Evolutionary conservation across 2,888 invertebrate species (phyloP), one percentile per base, ranked within the genome.

Genomic region (Lordiphosa andalusiaca): DNA sequence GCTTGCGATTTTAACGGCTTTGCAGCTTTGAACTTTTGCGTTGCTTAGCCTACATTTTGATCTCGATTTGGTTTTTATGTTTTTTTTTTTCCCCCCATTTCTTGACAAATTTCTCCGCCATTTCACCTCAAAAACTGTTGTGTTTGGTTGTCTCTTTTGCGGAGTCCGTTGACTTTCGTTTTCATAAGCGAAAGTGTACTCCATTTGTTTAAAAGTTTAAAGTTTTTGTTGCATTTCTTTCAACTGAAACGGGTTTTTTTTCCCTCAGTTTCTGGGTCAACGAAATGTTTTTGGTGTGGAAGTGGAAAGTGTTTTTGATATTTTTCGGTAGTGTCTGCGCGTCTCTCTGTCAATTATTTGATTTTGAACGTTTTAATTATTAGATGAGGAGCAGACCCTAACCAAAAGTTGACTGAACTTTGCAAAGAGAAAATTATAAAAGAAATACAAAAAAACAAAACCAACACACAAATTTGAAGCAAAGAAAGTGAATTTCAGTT

Each of bases 131-230:
- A 44, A 44, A 44, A 46, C 10, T 39, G 54, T 39, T 57, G 38
- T 10, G 54, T 49, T 60, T 46, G 39, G 55, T 58, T 71, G 63
- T 53, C 25, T 38, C 61, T 57, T 61, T 53, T 71, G 71, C 73
- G 82, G 74, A 87, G 85, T 86, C 76, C 86, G 82, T 85, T 86
- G 86, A 87, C 88, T 87, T 87, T 88, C 87, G 87, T 85, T 87
- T 87, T 88, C 87, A 87, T 88, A 81, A 86, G 88, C 87, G 87
- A 87, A 87, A 87, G 87, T 88, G 87, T 87, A 80, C 84, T 82
- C 84, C 75, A 84, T 84, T 84, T 84, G 84, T 73, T 73, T 80
- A 58, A 55, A 67, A 77, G 66, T 69, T 69, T 57, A 66, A 46
- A 76, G 70, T 64, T 84, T 74, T 77, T 81, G 84, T 84, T 84